phyloP scores from a whole-genome alignment of 2,113 vertebrate genomes.

The Ciconia stormi region DNA sequence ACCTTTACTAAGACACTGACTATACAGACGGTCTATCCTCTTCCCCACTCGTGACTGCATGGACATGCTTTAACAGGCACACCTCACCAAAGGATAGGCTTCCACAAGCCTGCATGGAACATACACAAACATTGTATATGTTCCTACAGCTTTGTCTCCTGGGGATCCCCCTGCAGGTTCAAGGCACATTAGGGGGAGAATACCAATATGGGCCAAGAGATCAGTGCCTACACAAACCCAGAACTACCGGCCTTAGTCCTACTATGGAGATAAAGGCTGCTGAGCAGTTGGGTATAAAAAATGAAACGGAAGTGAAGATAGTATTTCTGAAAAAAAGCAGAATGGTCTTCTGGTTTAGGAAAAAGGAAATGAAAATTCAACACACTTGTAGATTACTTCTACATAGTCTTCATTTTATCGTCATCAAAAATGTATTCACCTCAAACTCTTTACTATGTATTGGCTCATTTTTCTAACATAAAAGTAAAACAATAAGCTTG shows the following conservation, averaged over 20 bases:
- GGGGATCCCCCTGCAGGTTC: not conserved
- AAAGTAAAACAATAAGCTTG: not conserved
- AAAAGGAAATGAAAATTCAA: not conserved
- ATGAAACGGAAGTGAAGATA: not conserved
- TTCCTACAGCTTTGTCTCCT: not conserved
- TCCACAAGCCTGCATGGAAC: not conserved
- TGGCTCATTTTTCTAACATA: not conserved
- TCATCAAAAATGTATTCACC: not conserved
- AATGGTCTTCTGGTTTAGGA: not conserved
- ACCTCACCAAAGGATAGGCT: not conserved
- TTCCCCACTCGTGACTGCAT: not conserved
- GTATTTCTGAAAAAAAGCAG: not conserved
- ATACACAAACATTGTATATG: rapidly evolving
- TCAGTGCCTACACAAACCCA: not conserved
- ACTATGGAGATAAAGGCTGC: not conserved
- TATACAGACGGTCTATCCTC: not conserved
- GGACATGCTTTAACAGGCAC: not conserved
- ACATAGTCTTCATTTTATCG: not conserved
- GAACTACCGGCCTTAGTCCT: not conserved
- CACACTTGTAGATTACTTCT: not conserved
- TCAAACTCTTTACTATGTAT: not conserved
- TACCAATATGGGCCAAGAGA: not conserved
- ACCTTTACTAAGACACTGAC: not conserved
- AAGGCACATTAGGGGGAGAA: not conserved
- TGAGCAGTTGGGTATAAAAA: not conserved